Conservation (phyloP, 2,888 invertebrate genomes). For the Cyclophora punctaria region DNA sequence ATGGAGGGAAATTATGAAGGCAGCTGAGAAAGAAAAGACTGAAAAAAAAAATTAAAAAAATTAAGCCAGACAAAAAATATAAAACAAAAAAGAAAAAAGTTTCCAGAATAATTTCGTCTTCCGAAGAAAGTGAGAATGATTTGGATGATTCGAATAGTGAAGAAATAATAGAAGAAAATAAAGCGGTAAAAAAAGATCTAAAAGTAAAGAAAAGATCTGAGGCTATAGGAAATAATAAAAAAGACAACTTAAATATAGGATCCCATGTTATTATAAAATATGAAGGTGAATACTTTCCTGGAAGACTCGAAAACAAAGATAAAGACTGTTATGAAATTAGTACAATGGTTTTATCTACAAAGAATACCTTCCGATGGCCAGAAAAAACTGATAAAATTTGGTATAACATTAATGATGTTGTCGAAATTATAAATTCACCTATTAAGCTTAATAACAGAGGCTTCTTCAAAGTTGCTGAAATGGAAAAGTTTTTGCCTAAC, state of each 20-base stretch:
- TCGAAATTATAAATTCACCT: conserved; percentile 11
- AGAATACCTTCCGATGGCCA: conserved; percentile 13
- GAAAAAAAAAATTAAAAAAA: too few species aligned
- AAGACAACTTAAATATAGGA: conserved; percentile 9
- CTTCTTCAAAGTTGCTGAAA: conserved; percentile 6
- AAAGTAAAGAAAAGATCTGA: too few species aligned
- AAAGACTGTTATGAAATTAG: conserved; percentile 9
- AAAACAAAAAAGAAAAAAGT: too few species aligned
- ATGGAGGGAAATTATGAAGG: conserved; percentile 12
- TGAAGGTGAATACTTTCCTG: conserved; percentile 9
- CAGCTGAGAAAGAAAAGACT: conserved; percentile 10
- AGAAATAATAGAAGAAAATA: conserved; percentile 2
- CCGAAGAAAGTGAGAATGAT: too few species aligned
- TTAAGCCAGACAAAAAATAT: too few species aligned
- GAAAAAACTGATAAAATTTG: conserved; percentile 13
- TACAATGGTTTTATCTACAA: conserved; percentile 13
- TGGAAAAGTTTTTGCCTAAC: neutral
- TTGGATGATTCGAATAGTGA: too few species aligned
- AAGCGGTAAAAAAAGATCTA: conserved; percentile 1
- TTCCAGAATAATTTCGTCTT: too few species aligned
- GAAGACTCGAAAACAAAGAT: conserved; percentile 2
- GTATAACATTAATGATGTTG: conserved; percentile 9
- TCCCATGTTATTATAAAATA: conserved; percentile 9
- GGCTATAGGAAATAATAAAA: neutral
- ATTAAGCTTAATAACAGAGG: conserved; percentile 7